Base-by-base conservation (phyloP, 2,113 vertebrate genomes). In the Dissostichus mawsoni region DNA sequence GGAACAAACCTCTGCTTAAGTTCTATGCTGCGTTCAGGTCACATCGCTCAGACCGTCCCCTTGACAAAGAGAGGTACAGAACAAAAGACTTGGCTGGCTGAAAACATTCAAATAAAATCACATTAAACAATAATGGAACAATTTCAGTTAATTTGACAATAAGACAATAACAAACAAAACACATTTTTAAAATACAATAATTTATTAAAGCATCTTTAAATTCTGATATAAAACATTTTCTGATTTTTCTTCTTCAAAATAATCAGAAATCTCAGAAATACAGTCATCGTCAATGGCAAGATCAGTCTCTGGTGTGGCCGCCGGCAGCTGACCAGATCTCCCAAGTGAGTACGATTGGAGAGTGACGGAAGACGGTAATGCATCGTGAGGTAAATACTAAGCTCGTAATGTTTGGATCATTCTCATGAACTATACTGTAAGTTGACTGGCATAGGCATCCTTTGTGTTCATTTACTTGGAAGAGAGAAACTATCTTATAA, bases 161-260 rank as follows among this genome's bases (percentile, higher is more conserved):
- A 2, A 61, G 29, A 78, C 56, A 52, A 50, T 17, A 67, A 85
- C 82, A 83, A 84, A 88, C 79, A 88, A 25, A 47, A 17, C 16
- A 58, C 11, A 48, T 61, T 80, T 84, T 52, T 94, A 81, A 93
- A 94, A 91, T 94, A 93, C 94, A 97, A 97, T 97, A 96, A 97
- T 97, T 97, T 97, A 97, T 96, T 97, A 96, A 96, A 96, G 91
- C 94, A 95, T 95, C 92, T 96, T 96, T 96, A 96, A 96, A 96
- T 96, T 96, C 94, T 95, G 94, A 96, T 96, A 97, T 95, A 97
- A 97, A 97, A 96, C 94, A 95, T 92, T 92, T 92, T 90, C 92
- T 88, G 86, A 86, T 82, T 77, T 75, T 87, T 87, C 71, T 86
- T 93, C 92, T 90, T 93, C 94, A 92, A 95, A 95, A 96, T 86